Evolutionary conservation across 2,113 vertebrate genomes (phyloP).

Genomic region (Paedocypris sp.): DNA sequence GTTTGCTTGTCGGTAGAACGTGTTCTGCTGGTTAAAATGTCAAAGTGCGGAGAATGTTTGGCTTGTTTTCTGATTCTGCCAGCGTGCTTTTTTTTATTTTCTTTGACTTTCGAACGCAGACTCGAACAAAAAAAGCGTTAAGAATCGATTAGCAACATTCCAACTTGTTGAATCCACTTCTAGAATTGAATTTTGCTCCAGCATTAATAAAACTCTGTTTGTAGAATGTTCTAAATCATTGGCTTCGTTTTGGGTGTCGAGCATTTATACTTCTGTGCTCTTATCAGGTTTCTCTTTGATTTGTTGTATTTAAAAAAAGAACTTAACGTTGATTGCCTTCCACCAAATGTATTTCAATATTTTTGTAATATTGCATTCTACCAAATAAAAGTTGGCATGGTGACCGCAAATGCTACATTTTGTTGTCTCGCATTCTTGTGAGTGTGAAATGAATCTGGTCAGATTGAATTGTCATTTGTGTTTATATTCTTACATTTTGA

Average conservation of each 20-base stretch:
- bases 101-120: background rate
- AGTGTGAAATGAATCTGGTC: no score
- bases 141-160: constrained; percentile 15
- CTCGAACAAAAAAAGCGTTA: background rate
- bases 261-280: background rate
- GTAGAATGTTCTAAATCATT: background rate
- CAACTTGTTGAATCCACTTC: background rate
- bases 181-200: no score
- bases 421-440: no score
- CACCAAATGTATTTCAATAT: constrained; percentile 30
- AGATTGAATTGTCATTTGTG: no score
- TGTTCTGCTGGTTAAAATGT: constrained; percentile 20
- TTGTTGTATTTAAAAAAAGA: constrained; percentile 2
- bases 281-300: background rate
- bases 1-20: constrained; percentile 21
- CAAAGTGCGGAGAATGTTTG: constrained; percentile 20
- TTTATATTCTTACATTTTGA: no score
- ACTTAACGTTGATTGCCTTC: constrained; percentile 14
- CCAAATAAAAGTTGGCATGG: constrained; percentile 35
- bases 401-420: no score
- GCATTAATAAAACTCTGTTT: background rate
- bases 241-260: background rate
- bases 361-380: constrained; percentile 33
- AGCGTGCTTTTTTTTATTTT: constrained; percentile 4
- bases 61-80: constrained; percentile 1